Evolutionary conservation across 2,888 invertebrate species (phyloP).

Genomic region (Proisotoma minuta): DNA sequence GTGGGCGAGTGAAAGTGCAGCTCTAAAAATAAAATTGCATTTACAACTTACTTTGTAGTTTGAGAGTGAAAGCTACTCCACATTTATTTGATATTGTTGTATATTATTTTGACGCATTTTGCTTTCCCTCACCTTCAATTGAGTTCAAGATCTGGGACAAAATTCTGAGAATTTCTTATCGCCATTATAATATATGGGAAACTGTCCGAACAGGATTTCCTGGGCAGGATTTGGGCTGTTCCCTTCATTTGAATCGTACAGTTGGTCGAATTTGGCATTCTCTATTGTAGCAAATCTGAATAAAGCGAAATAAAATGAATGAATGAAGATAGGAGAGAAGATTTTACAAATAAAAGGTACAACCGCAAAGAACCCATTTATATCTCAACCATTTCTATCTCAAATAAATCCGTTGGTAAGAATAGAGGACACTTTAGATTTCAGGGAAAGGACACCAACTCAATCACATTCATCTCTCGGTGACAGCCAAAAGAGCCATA

Average conservation of each 20-base stretch:
- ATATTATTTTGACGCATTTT: no score
- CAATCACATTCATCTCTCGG: conserved; percentile 3
- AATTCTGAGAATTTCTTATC: no score
- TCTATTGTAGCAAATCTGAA: neutral
- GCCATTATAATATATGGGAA: conserved; percentile 1
- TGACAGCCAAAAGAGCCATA: neutral
- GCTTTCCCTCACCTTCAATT: no score
- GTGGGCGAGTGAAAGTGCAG: no score
- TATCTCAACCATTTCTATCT: neutral
- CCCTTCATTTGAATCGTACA: no score
- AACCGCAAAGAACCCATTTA: neutral
- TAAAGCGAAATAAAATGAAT: neutral
- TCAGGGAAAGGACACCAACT: neutral
- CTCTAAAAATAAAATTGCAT: no score
- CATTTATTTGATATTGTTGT: no score
- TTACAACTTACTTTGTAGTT: no score
- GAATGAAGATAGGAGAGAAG: neutral
- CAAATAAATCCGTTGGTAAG: neutral
- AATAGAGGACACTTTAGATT: conserved; percentile 4
- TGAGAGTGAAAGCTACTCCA: no score
- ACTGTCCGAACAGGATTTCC: neutral
- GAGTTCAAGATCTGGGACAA: no score
- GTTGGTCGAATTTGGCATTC: neutral
- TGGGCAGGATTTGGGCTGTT: conserved; percentile 1
- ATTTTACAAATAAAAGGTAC: neutral